Base-by-base conservation (phyloP, 2,888 invertebrate species). In the Litoditis marina region DNA sequence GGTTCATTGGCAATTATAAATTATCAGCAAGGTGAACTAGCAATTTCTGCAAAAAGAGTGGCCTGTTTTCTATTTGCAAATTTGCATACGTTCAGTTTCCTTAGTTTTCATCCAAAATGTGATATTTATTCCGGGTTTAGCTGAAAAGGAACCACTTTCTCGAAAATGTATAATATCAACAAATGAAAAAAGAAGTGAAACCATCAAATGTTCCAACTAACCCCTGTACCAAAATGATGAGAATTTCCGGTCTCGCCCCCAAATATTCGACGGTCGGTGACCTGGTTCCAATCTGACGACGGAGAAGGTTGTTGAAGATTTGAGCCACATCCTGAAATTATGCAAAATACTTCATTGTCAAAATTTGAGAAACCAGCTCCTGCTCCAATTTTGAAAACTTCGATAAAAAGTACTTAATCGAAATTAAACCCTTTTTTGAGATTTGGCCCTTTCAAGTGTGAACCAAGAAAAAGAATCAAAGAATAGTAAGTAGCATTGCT, bases 181-280 rank as follows among this genome's bases (percentile, higher is more conserved):
- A 47, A 47, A 36, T 36, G 39, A 36, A 36, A 36, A 36, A 36
- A 16, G 39, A 36, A 36, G 11, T 36, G 11, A 36, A 36, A 36
- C 11, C n/a, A 36, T 16, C n/a, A 36, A 36, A 11, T 36, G 11
- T 16, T n/a, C 39, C 39, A 36, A 36, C 67, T 16, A 49, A 79
- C 79, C 81, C 81, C 55, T 71, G 65, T 42, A 78, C 73, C 27
- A 81, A 75, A 19, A 68, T 66, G 32, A 74, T 56, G 31, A 98
- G 87, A 84, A 98, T 94, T 86, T 96, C 94, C 65, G 94, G 92
- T 85, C 93, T 93, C 74, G 92, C 92, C 86, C 94, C 94, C 84
- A 99, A 93, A 85, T 98, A 94, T 86, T 98, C 98, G 59, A 98
- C 80, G 61, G 94, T 95, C 30, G 98, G 98, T 60, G 93, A 92